Evolutionary conservation across 2,113 vertebrate genomes (phyloP), one percentile per base, ranked within the genome.

Genomic region (Gambusia affinis): DNA sequence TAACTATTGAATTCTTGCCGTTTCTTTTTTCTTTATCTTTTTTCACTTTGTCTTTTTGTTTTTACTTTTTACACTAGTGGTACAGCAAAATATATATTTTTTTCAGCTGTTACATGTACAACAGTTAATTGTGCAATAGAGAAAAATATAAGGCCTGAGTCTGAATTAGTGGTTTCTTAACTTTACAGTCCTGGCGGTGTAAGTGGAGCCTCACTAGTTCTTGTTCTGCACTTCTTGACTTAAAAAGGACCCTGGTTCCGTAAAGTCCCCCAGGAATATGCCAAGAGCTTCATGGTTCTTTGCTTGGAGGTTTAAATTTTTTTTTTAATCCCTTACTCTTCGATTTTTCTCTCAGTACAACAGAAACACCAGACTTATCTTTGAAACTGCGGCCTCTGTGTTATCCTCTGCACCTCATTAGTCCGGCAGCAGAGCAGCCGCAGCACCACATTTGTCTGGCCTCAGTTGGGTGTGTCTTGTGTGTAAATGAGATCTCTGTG

Each of bases 101-200:
- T 96, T 97, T 97, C 95, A 96, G 96, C 97, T 95, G 94, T 98
- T 96, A 96, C 94, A 96, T 95, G 93, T 96, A 97, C 95, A 99
- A 99, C 94, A 97, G 95, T 96, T 97, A 95, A 96, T 96, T 98
- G 97, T 99, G 97, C 98, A 99, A 95, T 97, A 97, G 96, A 98
- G 96, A 96, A 97, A 63, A 97, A 98, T 96, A 96, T 99, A 99
- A 99, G 97, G 98, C 98, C 97, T 97, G 97, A 97, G 97, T 97
- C 96, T 97, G 96, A 97, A 97, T 97, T 97, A 97, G 96, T 97
- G 96, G 97, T 94, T 93, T 88, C 89, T 91, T 96, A 94, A 94
- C 94, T 94, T 94, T 95, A 95, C 95, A 96, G 94, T 95, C 95
- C 95, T 95, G 94, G 94, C 94, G 95, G 92, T 95, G 93, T 92